Evolutionary conservation across 1,140 invertebrate genomes (phyloP).

Genomic region (Lepidotrigona ventralis): DNA sequence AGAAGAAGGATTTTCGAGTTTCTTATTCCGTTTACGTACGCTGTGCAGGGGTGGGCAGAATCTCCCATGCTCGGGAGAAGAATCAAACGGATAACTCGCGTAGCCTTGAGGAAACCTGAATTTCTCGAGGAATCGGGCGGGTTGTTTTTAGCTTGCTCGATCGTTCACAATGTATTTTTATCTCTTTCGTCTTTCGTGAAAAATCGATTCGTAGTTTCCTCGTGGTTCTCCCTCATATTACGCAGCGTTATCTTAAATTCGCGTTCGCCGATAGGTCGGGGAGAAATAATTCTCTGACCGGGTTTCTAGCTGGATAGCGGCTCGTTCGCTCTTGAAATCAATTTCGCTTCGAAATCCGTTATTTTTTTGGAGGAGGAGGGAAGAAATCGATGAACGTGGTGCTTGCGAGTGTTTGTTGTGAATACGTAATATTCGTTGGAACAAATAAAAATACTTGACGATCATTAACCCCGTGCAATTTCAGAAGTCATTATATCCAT

Average conservation of each 20-base stretch:
- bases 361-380: not conserved
- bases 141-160: not conserved
- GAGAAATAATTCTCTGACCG: not conserved
- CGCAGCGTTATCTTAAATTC: slow-evolving; percentile 26
- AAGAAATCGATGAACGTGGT: not conserved
- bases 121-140: not conserved
- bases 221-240: slow-evolving; percentile 1
- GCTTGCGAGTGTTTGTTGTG: not conserved
- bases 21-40: not conserved
- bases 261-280: not conserved
- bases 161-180: slow-evolving; percentile 16
- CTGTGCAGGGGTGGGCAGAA: too few relatives aligned
- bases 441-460: not conserved
- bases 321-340: not conserved
- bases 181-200: slow-evolving; percentile 10
- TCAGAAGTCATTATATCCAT: too few relatives aligned
- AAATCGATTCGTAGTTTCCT: slow-evolving; percentile 25
- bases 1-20: not conserved
- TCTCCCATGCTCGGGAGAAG: too few relatives aligned
- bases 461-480: too few relatives aligned
- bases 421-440: not conserved
- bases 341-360: not conserved
- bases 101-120: not conserved
- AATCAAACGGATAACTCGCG: not conserved
- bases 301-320: not conserved